Conservation (phyloP, 2,113 vertebrate species). For the Phoxinus phoxinus region DNA sequence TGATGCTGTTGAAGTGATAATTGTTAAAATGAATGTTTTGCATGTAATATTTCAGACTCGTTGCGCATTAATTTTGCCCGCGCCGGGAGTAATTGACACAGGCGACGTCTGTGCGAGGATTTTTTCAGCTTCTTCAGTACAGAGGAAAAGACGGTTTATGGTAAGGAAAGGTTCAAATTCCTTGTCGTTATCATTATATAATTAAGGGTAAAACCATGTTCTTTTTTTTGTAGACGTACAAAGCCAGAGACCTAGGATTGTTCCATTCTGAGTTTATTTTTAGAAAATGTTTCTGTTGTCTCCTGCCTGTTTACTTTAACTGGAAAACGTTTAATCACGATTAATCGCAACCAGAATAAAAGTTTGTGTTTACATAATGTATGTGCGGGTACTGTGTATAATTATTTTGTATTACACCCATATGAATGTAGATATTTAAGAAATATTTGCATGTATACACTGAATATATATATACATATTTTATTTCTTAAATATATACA, state of each 20-base stretch:
- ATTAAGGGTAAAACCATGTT: not conserved
- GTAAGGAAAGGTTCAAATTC: not conserved
- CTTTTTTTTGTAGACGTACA: not conserved
- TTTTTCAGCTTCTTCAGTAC: not conserved
- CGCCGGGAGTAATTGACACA: not conserved
- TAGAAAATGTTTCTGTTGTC: too few species aligned
- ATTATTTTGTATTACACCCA: too few species aligned
- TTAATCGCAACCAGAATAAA: too few species aligned
- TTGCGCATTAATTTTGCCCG: not conserved
- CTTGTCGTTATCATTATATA: not conserved
- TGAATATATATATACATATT: too few species aligned
- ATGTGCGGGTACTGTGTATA: too few species aligned
- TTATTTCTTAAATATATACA: too few species aligned
- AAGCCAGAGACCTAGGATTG: not conserved
- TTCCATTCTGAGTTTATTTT: not conserved
- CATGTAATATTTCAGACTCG: not conserved
- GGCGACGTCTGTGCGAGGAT: not conserved
- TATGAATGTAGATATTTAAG: too few species aligned
- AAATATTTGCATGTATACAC: too few species aligned
- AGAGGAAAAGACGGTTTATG: not conserved
- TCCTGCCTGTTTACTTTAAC: too few species aligned
- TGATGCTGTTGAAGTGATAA: not conserved
- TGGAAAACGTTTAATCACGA: too few species aligned
- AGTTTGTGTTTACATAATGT: too few species aligned
- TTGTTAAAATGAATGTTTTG: not conserved